These are phyloP conservation scores for Pristionchus arcanus DNA, from an alignment of 2,888 invertebrate species.

Conservation along the genomic window DNA sequence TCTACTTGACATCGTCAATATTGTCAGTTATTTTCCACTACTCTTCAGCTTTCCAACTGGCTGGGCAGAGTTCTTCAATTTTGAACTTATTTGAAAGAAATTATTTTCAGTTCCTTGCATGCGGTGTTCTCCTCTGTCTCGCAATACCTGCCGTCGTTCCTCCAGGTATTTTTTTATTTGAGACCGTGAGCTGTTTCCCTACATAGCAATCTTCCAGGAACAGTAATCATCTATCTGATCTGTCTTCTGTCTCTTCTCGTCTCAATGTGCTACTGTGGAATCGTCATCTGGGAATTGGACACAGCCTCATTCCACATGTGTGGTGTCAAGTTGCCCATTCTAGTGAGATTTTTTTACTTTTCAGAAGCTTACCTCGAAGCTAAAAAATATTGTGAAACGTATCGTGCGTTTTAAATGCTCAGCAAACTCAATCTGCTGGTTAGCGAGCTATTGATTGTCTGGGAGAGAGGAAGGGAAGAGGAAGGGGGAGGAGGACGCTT, in stretches of 20 bases:
- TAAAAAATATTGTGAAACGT: no score
- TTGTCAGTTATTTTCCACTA: not conserved
- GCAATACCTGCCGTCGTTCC: slow-evolving; percentile 14
- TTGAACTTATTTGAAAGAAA: not conserved
- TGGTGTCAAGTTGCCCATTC: slow-evolving; percentile 5
- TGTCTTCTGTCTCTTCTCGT: slow-evolving; percentile 39
- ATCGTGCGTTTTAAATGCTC: no score
- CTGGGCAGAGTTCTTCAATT: not conserved
- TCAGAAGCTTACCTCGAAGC: no score
- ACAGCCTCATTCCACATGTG: slow-evolving; percentile 50
- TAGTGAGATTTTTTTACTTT: not conserved
- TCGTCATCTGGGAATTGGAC: slow-evolving; percentile 48
- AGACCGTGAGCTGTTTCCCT: no score
- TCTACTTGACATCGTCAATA: slow-evolving; percentile 31
- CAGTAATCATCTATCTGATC: slow-evolving; percentile 40
- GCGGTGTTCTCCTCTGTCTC: slow-evolving; percentile 40
- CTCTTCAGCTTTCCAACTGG: not conserved
- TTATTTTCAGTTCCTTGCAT: slow-evolving; percentile 41
- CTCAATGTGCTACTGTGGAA: slow-evolving; percentile 22
- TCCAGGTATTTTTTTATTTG: not conserved
- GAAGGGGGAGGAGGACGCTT: no score
- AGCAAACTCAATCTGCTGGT: no score
- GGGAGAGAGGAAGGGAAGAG: no score
- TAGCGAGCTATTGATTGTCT: no score
- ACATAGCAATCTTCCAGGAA: slow-evolving; percentile 46